Base-by-base conservation (phyloP, 2,113 vertebrate genomes). In the Sylvilagus bachmani region DNA sequence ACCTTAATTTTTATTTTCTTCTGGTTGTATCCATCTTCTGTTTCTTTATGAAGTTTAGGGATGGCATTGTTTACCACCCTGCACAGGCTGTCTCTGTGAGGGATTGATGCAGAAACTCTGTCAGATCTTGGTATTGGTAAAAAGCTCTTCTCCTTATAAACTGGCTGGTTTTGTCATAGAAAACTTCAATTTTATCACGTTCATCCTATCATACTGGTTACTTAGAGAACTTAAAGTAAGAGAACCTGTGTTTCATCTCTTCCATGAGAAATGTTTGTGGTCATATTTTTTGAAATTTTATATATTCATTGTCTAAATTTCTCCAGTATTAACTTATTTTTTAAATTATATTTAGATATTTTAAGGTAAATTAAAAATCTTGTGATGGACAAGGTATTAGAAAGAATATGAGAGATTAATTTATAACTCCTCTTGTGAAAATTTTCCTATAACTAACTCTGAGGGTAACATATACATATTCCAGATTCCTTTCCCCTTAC, bases 1-100 rank as follows among this genome's bases (percentile, higher is more conserved):
- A 5, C n/a, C 25, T 95, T 83, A 79, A 86, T 49, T 69, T 95
- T 86, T 36, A 61, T 89, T 86, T 91, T 44, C 24, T 16, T 78
- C 55, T 78, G 83, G 84, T 58, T 90, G 73, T 73, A 55, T 79
- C n/a, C 1, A 36, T 78, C 66, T 83, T 71, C 22, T 25, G 6
- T 86, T 91, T 95, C 25, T 75, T 53, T 78, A 33, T 66, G 19
- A 86, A 69, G 22, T 58, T 67, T 94, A 51, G 85, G 17, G 77
- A 91, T 86, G 22, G 5, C 53, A 21, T 49, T 83, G 58, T 89
- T 94, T 89, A 79, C 4, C 25, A 53, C 2, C 70, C 1, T 25
- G 31, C 4, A 67, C 12, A 71, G 19, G 14, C 3, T 87, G 0
- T 73, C 11, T 69, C 75, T 81, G 44, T 17, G 44, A 67, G 69